phyloP scores from a whole-genome alignment of 2,888 invertebrate genomes.

The Cataglyphis altisquamis region DNA sequence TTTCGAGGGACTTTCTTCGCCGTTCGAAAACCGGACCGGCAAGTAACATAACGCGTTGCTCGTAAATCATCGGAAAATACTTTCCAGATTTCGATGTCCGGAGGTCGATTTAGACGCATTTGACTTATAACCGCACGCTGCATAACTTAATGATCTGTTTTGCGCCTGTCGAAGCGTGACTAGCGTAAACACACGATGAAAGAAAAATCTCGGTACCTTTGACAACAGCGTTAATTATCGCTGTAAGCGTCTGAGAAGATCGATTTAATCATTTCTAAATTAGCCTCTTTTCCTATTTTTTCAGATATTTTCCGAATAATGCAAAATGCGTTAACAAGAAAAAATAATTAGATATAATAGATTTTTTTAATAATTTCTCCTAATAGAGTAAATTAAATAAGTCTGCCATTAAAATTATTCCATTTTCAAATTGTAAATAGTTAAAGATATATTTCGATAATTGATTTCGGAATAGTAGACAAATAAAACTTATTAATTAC shows the following conservation, averaged over 20 bases:
- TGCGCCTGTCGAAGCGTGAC: neutral
- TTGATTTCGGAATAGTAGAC: neutral
- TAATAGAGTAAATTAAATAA: neutral
- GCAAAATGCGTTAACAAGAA: neutral
- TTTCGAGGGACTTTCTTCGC: slow-evolving; percentile 22
- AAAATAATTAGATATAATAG: neutral
- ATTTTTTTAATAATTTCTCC: neutral
- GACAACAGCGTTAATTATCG: neutral
- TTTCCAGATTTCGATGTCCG: slow-evolving; percentile 34
- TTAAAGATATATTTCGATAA: neutral
- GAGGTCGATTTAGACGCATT: neutral
- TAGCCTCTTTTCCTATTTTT: neutral
- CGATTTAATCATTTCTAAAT: neutral
- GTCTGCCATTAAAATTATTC: neutral
- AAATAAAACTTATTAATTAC: neutral
- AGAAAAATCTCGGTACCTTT: neutral
- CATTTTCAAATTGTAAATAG: neutral
- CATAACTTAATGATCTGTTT: slow-evolving; percentile 20
- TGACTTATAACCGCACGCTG: neutral
- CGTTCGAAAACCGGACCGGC: neutral
- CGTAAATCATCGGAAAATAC: slow-evolving; percentile 47
- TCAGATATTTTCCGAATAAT: neutral
- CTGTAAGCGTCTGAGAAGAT: neutral
- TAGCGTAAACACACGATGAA: slow-evolving; percentile 2
- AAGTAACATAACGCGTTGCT: slow-evolving; percentile 5